These are phyloP conservation scores for Hormaphis cornu DNA, from an alignment of 1,140 invertebrate species.

Conservation along the genomic window DNA sequence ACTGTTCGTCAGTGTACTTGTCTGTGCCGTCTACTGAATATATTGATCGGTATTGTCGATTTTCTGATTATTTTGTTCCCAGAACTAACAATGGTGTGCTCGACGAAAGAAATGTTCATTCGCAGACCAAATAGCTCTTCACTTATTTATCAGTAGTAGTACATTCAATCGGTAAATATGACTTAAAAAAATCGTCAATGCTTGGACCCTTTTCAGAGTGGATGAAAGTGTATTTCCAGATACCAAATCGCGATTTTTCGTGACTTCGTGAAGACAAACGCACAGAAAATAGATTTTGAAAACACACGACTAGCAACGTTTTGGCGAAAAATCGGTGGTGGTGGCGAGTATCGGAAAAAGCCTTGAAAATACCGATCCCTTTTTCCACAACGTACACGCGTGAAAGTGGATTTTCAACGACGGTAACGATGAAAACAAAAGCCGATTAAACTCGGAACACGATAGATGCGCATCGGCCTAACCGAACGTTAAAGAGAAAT, in stretches of 20 bases:
- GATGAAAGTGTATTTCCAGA: too few species aligned
- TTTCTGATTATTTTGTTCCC: too few species aligned
- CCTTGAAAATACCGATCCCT: background rate
- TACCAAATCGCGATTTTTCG: background rate
- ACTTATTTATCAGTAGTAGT: too few species aligned
- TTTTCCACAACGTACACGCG: background rate
- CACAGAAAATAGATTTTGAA: background rate
- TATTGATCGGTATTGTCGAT: too few species aligned
- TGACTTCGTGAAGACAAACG: background rate
- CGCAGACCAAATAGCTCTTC: too few species aligned
- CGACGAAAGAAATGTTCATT: too few species aligned
- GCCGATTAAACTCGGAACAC: background rate
- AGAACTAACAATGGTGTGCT: too few species aligned
- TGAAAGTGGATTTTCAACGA: background rate
- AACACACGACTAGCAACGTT: background rate
- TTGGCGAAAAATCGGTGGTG: conserved; percentile 1
- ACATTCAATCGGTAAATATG: too few species aligned
- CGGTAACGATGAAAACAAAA: background rate
- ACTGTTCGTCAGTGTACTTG: too few species aligned
- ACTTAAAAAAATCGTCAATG: too few species aligned
- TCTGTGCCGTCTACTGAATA: too few species aligned
- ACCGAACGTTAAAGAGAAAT: background rate
- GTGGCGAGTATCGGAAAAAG: conserved; percentile 1
- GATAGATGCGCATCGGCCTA: background rate
- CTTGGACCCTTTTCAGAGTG: too few species aligned